phyloP scores from a whole-genome alignment of 2,113 vertebrate species.

The Lamprotornis superbus region DNA sequence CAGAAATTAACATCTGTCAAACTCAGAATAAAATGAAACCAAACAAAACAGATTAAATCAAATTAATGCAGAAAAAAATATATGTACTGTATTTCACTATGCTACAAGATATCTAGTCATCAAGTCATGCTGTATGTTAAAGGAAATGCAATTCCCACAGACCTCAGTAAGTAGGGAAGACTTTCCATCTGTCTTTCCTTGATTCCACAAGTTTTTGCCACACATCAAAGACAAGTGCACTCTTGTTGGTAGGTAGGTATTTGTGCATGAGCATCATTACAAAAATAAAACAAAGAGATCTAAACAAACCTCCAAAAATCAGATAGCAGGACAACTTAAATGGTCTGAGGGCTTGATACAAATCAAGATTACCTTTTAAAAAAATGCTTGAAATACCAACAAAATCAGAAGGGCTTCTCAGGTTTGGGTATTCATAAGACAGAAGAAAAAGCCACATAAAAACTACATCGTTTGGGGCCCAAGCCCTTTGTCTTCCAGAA shows the following conservation, averaged over 20 bases:
- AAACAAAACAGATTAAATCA: background rate
- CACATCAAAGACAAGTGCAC: background rate
- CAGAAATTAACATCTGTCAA: background rate
- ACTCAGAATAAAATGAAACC: background rate
- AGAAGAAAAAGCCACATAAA: background rate
- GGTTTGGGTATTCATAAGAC: background rate
- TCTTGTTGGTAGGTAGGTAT: background rate
- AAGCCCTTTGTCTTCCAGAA: background rate
- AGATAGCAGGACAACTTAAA: background rate
- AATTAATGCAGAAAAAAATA: background rate
- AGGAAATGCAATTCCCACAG: background rate
- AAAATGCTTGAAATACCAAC: background rate
- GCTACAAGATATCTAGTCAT: background rate
- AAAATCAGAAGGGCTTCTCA: background rate
- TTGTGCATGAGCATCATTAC: background rate
- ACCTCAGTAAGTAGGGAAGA: background rate
- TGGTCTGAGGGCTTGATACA: background rate
- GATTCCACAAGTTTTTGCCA: background rate
- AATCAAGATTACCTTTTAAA: background rate
- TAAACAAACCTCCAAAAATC: background rate
- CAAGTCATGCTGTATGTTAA: background rate
- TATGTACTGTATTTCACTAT: background rate
- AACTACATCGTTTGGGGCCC: fast-evolving
- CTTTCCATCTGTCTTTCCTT: background rate
- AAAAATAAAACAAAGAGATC: background rate